Evolutionary conservation across 2,888 invertebrate species (phyloP), one percentile per base, ranked within the genome.

Genomic region (Xylota sylvarum): DNA sequence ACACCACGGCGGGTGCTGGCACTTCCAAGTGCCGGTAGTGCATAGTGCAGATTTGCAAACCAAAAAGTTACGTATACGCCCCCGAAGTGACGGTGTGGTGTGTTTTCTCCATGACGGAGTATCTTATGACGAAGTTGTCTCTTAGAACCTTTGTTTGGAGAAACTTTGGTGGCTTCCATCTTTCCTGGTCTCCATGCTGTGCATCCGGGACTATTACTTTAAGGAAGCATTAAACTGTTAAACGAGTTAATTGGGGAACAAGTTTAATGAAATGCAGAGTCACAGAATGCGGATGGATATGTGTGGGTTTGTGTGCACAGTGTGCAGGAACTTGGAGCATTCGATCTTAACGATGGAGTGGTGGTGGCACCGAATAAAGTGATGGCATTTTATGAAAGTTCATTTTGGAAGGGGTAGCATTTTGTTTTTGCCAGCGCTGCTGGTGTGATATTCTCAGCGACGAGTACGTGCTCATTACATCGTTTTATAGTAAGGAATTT

Each of bases 211-310:
- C 77, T 73, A 82, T 81, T 77, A 82, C 73, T 86, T 86, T 82
- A 86, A 81, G 81, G 86, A 86, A 86, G 77, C 86, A 86, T 86
- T 86, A 86, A 86, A 86, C 81, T 86, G 81, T 73, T 86, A 86
- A 82, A 86, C 81, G 81, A 86, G 86, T 86, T 86, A 86, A 86
- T 86, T 86, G 86, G 81, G 69, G 86, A 86, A 73, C 81, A 86
- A 86, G 86, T 86, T 81, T 82, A 86, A 86, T 86, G 81, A 86
- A 86, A 86, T 86, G 81, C 86, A 69, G 64, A 77, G 86, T 82
- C 86, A 81, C 85, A 72, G 72, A 70, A 77, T 81, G 67, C 52
- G 77, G 76, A 85, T 80, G 52, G 35, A 46, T 64, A 48, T 43
- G 43, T 43, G 48, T n/a, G 43, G 1, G 12, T 4, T 14, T 1